Conservation (phyloP, 2,797 vertebrate genomes). For the Cygnus olor region DNA sequence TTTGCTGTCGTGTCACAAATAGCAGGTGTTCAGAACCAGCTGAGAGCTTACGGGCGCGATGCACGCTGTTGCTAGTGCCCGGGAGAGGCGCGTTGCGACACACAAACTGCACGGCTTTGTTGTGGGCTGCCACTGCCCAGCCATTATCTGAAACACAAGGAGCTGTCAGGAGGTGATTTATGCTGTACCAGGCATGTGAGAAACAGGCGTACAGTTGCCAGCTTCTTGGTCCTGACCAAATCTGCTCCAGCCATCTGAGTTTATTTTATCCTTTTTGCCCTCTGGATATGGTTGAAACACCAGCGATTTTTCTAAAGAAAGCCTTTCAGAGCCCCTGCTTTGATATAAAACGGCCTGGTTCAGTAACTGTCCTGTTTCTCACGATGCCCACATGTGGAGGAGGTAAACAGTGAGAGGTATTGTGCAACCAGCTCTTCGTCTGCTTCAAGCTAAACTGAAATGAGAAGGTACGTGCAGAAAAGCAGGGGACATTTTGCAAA, state of each 20-base stretch:
- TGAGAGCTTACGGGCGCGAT: background rate
- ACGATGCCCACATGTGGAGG: background rate
- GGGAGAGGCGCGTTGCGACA: constrained; percentile 8
- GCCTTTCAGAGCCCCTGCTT: constrained; percentile 15
- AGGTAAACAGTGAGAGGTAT: constrained; percentile 17
- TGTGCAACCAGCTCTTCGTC: constrained; percentile 34
- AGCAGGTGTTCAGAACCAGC: constrained; percentile 46
- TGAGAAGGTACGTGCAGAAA: background rate
- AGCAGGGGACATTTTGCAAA: background rate
- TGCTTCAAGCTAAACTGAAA: constrained; percentile 22
- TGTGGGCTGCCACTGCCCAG: constrained; percentile 53
- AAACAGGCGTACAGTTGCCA: constrained; percentile 30
- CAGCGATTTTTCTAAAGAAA: constrained; percentile 38
- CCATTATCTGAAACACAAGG: constrained; percentile 26
- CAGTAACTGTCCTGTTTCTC: constrained; percentile 22
- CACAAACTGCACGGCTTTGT: constrained; percentile 39
- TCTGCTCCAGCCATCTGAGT: constrained; percentile 47
- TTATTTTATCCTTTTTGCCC: constrained; percentile 37
- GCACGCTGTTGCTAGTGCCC: background rate
- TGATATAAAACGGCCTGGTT: constrained; percentile 36
- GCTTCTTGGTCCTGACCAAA: constrained; percentile 31
- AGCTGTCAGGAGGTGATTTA: constrained; percentile 63
- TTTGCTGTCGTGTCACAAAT: constrained; percentile 11
- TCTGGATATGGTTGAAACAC: constrained; percentile 37
- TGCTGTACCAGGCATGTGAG: background rate